phyloP scores from a whole-genome alignment of 2,888 invertebrate species.

The Lordiphosa fenestrarum region DNA sequence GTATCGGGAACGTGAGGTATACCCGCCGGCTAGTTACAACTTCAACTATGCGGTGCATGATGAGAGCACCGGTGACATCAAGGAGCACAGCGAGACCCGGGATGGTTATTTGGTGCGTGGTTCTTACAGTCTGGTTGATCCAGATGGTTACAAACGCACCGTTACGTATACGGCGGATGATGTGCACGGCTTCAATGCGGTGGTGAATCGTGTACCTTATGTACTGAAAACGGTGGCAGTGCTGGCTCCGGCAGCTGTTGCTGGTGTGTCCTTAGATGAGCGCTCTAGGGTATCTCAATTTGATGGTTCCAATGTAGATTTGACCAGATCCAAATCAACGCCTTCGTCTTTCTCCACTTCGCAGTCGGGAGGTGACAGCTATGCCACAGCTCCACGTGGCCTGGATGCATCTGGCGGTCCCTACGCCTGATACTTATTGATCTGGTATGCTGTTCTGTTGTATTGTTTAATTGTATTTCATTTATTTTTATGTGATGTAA shows the following conservation, averaged over 20 bases:
- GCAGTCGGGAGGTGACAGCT: constrained; percentile 46
- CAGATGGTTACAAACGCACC: constrained; percentile 81
- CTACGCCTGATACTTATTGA: constrained; percentile 41
- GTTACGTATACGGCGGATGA: constrained; percentile 82
- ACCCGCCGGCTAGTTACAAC: constrained; percentile 74
- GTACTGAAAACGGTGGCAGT: constrained; percentile 38
- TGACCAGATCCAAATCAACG: not conserved
- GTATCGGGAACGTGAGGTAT: constrained; percentile 43
- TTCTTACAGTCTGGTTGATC: constrained; percentile 81
- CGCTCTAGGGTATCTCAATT: constrained; percentile 28
- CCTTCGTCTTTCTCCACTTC: not conserved
- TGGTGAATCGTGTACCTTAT: constrained; percentile 81
- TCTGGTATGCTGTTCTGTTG: constrained; percentile 13
- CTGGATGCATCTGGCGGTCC: constrained; percentile 37
- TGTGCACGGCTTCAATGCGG: constrained; percentile 82
- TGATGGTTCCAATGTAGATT: not conserved
- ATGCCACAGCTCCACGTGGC: constrained; percentile 38
- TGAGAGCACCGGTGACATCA: constrained; percentile 81
- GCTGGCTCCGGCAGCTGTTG: constrained; percentile 7
- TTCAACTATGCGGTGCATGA: constrained; percentile 81
- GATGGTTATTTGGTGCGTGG: constrained; percentile 81
- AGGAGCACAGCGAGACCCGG: constrained; percentile 81
- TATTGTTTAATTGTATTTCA: constrained; percentile 36
- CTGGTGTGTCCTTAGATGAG: constrained; percentile 24
- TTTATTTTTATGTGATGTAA: constrained; percentile 40